phyloP scores from a whole-genome alignment of 2,113 vertebrate species.

The Pseudonaja textilis region DNA sequence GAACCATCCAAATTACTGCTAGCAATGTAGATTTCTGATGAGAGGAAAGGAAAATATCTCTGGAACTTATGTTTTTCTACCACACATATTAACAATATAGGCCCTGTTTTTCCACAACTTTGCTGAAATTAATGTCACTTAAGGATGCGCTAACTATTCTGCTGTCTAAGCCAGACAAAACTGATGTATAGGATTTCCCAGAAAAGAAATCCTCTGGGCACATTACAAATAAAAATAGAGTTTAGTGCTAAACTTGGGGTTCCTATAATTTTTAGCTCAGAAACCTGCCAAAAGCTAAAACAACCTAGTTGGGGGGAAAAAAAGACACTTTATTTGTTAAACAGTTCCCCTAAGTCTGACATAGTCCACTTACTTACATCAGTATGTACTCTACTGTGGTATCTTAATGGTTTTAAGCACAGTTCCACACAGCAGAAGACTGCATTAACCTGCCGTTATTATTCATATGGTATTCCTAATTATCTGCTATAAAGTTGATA shows the following conservation, averaged over 20 bases:
- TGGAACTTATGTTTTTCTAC: background rate
- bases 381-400: background rate
- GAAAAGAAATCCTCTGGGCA: background rate
- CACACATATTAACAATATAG: background rate
- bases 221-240: background rate
- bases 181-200: background rate
- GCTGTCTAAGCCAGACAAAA: background rate
- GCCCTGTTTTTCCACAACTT: background rate
- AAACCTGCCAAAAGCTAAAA: background rate
- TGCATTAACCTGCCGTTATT: background rate
- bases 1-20: background rate
- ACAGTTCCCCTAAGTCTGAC: background rate
- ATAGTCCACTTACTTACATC: background rate
- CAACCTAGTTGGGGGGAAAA: background rate
- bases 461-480: background rate
- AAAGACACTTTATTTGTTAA: background rate
- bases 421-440: background rate
- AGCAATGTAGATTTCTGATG: background rate
- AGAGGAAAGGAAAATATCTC: background rate
- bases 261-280: background rate
- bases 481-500: background rate
- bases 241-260: background rate
- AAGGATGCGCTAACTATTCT: background rate
- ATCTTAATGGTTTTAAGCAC: background rate
- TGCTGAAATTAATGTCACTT: background rate